Conservation (phyloP, 1,140 invertebrate species). For the Epicauta chinensis region DNA sequence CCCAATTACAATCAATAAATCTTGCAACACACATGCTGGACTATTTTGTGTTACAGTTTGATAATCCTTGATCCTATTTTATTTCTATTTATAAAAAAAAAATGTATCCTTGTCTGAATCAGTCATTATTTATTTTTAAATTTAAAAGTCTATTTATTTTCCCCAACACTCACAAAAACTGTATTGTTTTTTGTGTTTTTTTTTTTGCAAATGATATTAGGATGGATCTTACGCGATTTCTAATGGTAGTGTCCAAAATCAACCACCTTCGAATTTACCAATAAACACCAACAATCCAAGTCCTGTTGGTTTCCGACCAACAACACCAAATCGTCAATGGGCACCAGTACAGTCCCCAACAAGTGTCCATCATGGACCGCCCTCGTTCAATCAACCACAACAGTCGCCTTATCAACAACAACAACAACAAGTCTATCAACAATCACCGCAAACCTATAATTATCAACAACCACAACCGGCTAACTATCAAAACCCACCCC, state of each 20-base stretch:
- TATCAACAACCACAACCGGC: slow-evolving; percentile 16
- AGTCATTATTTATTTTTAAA: no score
- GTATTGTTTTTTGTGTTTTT: no score
- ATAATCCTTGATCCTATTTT: background rate
- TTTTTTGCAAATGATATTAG: no score
- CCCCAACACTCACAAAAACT: no score
- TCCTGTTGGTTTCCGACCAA: slow-evolving; percentile 26
- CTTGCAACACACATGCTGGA: background rate
- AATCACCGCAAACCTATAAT: slow-evolving; percentile 13
- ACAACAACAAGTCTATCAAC: slow-evolving; percentile 22
- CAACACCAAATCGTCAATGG: slow-evolving; percentile 38
- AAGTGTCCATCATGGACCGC: slow-evolving; percentile 9
- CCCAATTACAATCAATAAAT: background rate
- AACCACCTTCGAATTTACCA: slow-evolving; percentile 28
- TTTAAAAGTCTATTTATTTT: no score
- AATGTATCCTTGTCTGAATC: no score
- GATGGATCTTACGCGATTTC: no score
- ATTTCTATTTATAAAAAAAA: no score
- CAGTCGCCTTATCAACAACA: slow-evolving; percentile 25
- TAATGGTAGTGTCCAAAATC: slow-evolving; percentile 19
- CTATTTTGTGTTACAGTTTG: background rate
- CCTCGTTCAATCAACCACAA: slow-evolving; percentile 14
- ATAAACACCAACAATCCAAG: slow-evolving; percentile 29
- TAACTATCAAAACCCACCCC: slow-evolving; percentile 23
- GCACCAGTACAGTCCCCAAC: slow-evolving; percentile 34